A percentile compares a stretch with the other conserved stretches of the same genome.
These are phyloP conservation scores for Sitodiplosis mosellana DNA, from an alignment of 1,140 invertebrate species.

Conservation along the genomic window DNA sequence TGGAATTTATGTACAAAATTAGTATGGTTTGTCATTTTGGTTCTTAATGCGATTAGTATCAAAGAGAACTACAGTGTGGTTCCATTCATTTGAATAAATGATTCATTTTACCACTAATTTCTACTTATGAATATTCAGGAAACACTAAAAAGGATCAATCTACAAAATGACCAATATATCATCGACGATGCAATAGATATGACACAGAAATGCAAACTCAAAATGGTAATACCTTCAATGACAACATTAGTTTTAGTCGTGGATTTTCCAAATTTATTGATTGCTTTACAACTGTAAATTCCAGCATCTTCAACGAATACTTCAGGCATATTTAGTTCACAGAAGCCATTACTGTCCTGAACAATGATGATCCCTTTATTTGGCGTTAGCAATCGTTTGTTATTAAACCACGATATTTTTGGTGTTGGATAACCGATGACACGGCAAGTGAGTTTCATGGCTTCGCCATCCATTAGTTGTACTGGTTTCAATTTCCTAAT, in stretches of 20 bases:
- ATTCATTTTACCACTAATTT: too few species aligned
- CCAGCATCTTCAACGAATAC: slow-evolving; percentile 89
- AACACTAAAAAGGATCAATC: too few species aligned
- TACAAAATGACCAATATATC: not conserved
- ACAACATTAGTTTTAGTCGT: slow-evolving; percentile 58
- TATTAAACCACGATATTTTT: slow-evolving; percentile 64
- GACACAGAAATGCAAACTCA: slow-evolving; percentile 5
- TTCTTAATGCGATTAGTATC: too few species aligned
- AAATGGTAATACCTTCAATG: slow-evolving; percentile 52
- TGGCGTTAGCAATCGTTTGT: slow-evolving; percentile 48
- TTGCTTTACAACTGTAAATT: slow-evolving; percentile 63
- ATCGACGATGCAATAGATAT: slow-evolving; percentile 13
- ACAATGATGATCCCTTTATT: slow-evolving; percentile 59
- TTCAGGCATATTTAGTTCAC: slow-evolving; percentile 71
- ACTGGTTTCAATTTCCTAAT: slow-evolving; percentile 46
- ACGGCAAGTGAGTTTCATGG: slow-evolving; percentile 56
- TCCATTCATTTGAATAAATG: too few species aligned
- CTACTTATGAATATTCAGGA: too few species aligned
- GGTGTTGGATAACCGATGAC: slow-evolving; percentile 66
- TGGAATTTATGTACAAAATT: too few species aligned
- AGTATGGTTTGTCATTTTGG: too few species aligned
- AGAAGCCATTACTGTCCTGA: slow-evolving; percentile 58
- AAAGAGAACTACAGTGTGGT: too few species aligned
- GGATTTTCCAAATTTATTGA: slow-evolving; percentile 70
- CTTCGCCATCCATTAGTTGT: slow-evolving; percentile 84